Conservation (phyloP, 2,888 invertebrate species). For the Caenorhabditis afra region DNA sequence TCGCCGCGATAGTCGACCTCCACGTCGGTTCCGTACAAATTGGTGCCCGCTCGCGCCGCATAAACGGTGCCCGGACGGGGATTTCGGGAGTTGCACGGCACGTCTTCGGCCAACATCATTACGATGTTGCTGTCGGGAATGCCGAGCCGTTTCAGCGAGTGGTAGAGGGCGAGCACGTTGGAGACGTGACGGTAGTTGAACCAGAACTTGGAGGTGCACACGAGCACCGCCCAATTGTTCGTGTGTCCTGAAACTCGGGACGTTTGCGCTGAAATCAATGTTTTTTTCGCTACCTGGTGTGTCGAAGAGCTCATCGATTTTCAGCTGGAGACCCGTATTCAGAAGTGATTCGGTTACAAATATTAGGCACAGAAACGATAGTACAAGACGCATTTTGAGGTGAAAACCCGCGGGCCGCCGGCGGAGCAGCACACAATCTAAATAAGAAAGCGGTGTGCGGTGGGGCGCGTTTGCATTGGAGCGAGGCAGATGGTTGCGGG, state of each 20-base stretch:
- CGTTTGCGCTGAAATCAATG: not conserved
- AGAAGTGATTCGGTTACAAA: conserved; percentile 38
- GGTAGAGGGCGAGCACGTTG: conserved; percentile 96
- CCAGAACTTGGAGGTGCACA: conserved; percentile 92
- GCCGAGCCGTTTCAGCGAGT: conserved; percentile 97
- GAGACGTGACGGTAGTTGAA: conserved; percentile 99
- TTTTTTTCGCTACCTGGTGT: conserved; percentile 57
- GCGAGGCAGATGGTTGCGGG: not conserved
- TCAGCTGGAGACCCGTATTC: conserved; percentile 71
- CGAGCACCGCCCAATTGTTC: conserved; percentile 99
- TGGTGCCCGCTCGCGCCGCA: conserved; percentile 97
- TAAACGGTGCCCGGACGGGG: conserved; percentile 96
- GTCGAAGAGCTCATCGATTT: conserved; percentile 72
- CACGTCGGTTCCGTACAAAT: conserved; percentile 99
- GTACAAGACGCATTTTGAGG: conserved; percentile 22
- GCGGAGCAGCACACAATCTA: not conserved
- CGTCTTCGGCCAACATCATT: conserved; percentile 98
- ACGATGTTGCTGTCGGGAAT: conserved; percentile 98
- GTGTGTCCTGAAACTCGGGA: conserved; percentile 85
- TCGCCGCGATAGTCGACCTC: conserved; percentile 85
- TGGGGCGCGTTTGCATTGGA: conserved; percentile 16
- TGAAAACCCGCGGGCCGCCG: not conserved
- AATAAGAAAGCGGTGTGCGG: conserved; percentile 7
- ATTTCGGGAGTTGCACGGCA: conserved; percentile 98
- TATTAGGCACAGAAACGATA: conserved; percentile 31